Evolutionary conservation across 92 coral and sea anemone genomes (phyloP), one percentile per base, ranked within the genome.

Genomic region (Blastomussa wellsi): DNA sequence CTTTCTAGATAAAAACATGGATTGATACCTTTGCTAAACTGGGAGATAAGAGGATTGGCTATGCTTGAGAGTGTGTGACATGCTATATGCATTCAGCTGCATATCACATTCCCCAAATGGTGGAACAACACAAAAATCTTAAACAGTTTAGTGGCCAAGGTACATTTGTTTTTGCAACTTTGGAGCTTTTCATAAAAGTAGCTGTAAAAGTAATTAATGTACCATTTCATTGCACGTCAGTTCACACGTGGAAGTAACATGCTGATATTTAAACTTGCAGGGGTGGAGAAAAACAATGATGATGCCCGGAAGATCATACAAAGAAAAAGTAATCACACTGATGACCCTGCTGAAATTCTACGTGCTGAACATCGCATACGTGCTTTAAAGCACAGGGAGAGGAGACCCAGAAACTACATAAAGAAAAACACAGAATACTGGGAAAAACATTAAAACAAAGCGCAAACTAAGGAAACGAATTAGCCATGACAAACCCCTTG

Each of bases 281-380:
- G 87, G 3, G 87, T 83, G 14, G 81, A 83, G 38, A 82, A 86
- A 44, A 86, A 78, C 17, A 77, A 41, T 20, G 77, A 77, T 77
- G 88, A 85, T 48, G 83, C 83, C 10, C 17, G 83, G 19, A 17
- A 37, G 35, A 85, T 66, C 17, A 0, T 85, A 0, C 83, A 77
- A 44, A 19, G 88, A 5, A 86, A 86, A 69, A 66, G 68, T 1
- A 85, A 78, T 51, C 89, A 85, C 89, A 78, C 79, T 42, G 89
- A 86, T 86, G 89, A 86, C 20, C 84, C 84, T 44, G 84, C 89
- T 33, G 85, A 72, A 26, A 39, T 86, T 17, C 72, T 86, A n/a
- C 72, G 64, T 35, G 64, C 84, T 19, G 89, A 86, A 38, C 71
- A 69, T 42, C 84, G 73, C 51, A 35, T 86, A 53, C n/a, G 47